Percentiles rank a stretch among this genome's conserved stretches.
Conservation (phyloP, 1,140 invertebrate genomes). For the Heterodera schachtii region DNA sequence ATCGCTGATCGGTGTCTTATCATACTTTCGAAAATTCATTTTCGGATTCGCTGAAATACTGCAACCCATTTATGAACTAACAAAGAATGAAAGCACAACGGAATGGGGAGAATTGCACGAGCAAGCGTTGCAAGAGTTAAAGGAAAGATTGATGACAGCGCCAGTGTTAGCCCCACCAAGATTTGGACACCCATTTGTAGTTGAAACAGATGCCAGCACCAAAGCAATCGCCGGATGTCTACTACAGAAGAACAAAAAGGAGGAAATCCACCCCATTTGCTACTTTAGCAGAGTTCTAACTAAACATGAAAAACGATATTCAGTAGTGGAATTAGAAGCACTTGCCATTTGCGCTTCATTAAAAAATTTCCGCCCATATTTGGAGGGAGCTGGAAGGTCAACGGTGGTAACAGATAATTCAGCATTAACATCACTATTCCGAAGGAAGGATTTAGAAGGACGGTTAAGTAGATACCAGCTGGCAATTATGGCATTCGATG, state of each 20-base stretch:
- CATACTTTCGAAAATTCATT: constrained; percentile 36
- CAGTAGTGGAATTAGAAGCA: constrained; percentile 35
- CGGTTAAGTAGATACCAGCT: constrained; percentile 33
- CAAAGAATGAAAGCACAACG: constrained; percentile 8
- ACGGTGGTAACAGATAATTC: constrained; percentile 32
- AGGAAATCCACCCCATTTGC: constrained; percentile 26
- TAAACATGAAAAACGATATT: constrained; percentile 35
- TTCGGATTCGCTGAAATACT: constrained; percentile 21
- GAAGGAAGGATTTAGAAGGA: constrained; percentile 32
- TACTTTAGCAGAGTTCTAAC: constrained; percentile 23
- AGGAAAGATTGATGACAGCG: constrained; percentile 9
- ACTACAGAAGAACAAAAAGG: constrained; percentile 17
- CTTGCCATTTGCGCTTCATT: constrained; percentile 23
- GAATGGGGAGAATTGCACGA: constrained; percentile 25
- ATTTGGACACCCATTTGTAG: constrained; percentile 34
- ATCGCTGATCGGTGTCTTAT: constrained; percentile 24
- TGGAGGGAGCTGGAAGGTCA: constrained; percentile 32
- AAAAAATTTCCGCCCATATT: constrained; percentile 32
- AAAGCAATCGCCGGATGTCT: constrained; percentile 26
- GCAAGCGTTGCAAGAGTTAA: constrained; percentile 19
- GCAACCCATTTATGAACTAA: constrained; percentile 30
- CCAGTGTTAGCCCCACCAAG: constrained; percentile 29
- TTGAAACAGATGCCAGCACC: constrained; percentile 35
- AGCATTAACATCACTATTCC: constrained; percentile 33
- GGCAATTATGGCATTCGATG: constrained; percentile 13